Percentiles rank a stretch among this genome's conserved stretches.
Evolutionary conservation across 2,797 vertebrate species (phyloP).

Genomic region (Acomys russatus): DNA sequence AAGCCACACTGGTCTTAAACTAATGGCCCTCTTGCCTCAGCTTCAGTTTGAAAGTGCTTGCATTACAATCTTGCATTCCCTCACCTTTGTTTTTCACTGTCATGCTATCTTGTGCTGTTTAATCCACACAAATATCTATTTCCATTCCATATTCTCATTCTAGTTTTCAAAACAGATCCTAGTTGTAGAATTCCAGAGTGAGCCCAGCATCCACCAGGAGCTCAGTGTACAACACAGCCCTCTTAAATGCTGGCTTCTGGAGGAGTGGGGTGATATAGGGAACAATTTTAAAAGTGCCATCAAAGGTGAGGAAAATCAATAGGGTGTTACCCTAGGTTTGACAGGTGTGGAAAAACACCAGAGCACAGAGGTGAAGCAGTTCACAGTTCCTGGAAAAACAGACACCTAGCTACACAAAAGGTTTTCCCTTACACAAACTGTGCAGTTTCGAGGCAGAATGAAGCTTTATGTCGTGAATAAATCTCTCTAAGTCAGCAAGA

Average conservation of each 20-base stretch:
- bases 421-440: neutral
- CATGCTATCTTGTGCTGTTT: neutral
- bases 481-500: slow-evolving; percentile 18
- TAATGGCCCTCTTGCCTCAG: neutral
- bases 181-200: neutral
- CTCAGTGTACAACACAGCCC: neutral
- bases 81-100: neutral
- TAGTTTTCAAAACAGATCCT: neutral
- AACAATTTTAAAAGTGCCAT: neutral
- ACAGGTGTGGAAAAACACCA: neutral
- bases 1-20: neutral
- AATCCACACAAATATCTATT: neutral
- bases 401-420: neutral
- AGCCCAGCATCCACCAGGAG: neutral
- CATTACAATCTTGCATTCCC: neutral
- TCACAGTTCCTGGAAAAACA: neutral
- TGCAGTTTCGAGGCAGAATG: neutral
- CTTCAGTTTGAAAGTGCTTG: neutral
- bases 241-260: neutral
- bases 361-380: neutral
- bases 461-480: neutral
- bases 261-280: neutral
- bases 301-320: neutral
- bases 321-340: neutral
- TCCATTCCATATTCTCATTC: neutral